Base-by-base conservation (phyloP, 2,113 vertebrate genomes). In the Gymnocephalus cernua region DNA sequence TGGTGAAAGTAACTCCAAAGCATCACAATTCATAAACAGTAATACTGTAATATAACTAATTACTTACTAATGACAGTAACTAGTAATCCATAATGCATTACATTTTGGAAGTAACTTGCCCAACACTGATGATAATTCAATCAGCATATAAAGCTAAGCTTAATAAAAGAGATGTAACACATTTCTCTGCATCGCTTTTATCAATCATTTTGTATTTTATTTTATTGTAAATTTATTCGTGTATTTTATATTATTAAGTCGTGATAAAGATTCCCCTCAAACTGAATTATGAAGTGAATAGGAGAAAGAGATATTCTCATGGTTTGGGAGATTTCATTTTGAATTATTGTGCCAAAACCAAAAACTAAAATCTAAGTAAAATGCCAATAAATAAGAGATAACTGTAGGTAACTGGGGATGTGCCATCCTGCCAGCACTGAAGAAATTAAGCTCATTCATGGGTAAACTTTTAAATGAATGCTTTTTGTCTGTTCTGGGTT, bases 381-480 rank as follows among this genome's bases (percentile, higher is more conserved):
- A 48, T 13, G 18, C 2, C 14, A 59, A 13, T 56, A 32, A 74
- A 44, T 61, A 19, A 59, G 14, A 66, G 35, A 67, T 44, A 6
- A 21, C 65, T 38, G 15, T 70, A 58, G 21, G 21, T 44, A 27
- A 19, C 18, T 23, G 45, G 35, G 41, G 64, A 58, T 68, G 51
- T 19, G 59, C n/a, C n/a, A n/a, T n/a, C n/a, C 41, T 54, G 5
- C 35, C 35, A 61, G n/a, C 27, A 27, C 41, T 57, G 61, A 65
- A 64, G 65, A 64, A 80, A 56, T 83, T 47, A 63, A 66, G 77
- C 44, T 85, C 64, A 29, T 74, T 74, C 32, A 63, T 70, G 67
- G 59, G 62, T 76, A 53, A 81, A 76, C 41, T 64, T 77, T 62
- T 27, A 82, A 67, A 86, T 84, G 50, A 80, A 76, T 19, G 27